Conservation (phyloP, 2,113 vertebrate species). For the Rhodinocichla rosea region DNA sequence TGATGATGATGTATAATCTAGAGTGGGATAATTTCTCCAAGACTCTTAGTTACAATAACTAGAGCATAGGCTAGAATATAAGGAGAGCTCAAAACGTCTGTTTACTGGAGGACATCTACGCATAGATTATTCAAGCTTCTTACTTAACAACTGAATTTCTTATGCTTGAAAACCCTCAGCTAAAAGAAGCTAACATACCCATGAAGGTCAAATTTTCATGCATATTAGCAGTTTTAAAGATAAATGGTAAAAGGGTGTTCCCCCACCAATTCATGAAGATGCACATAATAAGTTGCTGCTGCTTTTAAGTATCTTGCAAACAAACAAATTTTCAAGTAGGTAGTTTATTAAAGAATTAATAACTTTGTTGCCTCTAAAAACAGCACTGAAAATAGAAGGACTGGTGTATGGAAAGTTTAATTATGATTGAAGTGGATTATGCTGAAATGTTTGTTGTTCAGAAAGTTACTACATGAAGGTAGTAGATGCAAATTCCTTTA, state of each 20-base stretch:
- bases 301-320: neutral
- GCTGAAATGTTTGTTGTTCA: slow-evolving; percentile 47
- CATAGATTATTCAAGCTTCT: neutral
- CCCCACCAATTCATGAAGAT: neutral
- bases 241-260: neutral
- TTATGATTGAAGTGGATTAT: slow-evolving; percentile 60
- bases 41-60: neutral
- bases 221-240: neutral
- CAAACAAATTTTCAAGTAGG: neutral
- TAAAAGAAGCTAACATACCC: neutral
- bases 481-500: slow-evolving; percentile 57
- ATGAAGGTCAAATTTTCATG: neutral
- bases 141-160: neutral
- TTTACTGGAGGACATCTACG: neutral
- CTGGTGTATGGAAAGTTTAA: slow-evolving; percentile 40
- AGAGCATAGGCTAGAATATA: neutral
- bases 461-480: slow-evolving; percentile 53
- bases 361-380: neutral
- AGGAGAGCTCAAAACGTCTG: neutral
- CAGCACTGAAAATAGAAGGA: neutral
- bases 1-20: neutral
- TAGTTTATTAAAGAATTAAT: neutral
- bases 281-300: neutral
- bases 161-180: neutral
- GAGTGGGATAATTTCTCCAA: neutral